phyloP scores from a whole-genome alignment of 2,888 invertebrate species.

The Caenorhabditis japonica region DNA sequence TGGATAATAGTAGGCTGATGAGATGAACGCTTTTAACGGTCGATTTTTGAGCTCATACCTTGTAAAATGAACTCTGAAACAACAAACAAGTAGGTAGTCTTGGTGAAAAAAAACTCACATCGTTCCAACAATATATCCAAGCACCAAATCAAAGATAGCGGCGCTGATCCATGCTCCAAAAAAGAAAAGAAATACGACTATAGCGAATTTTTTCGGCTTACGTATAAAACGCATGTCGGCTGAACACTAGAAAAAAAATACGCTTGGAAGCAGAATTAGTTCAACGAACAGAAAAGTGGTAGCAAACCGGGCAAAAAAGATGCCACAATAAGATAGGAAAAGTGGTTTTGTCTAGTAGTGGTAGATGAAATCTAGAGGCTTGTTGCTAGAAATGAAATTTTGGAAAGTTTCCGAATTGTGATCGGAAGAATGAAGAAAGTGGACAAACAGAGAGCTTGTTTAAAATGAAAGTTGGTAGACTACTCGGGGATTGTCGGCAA shows the following conservation, averaged over 20 bases:
- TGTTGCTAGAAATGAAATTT: too few relatives aligned
- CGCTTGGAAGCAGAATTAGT: background rate
- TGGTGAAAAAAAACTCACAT: slow-evolving; percentile 1
- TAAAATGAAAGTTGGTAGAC: too few relatives aligned
- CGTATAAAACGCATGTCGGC: slow-evolving; percentile 13
- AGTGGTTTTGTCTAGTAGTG: too few relatives aligned
- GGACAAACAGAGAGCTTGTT: too few relatives aligned
- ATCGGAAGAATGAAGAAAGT: too few relatives aligned
- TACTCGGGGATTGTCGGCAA: too few relatives aligned
- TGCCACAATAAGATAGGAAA: too few relatives aligned
- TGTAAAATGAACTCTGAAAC: background rate
- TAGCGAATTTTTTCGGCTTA: slow-evolving; percentile 20
- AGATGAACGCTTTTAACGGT: slow-evolving; percentile 38
- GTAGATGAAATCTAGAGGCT: too few relatives aligned
- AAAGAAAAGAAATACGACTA: slow-evolving; percentile 16
- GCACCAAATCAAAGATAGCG: slow-evolving; percentile 10
- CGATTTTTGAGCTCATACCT: background rate
- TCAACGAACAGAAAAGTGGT: background rate
- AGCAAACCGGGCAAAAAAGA: too few relatives aligned
- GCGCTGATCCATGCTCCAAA: slow-evolving; percentile 21
- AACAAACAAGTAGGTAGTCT: too few relatives aligned
- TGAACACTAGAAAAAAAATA: background rate
- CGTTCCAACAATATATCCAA: background rate
- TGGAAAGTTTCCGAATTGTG: too few relatives aligned
- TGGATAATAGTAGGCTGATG: slow-evolving; percentile 46